Base-by-base conservation (phyloP, 2,797 vertebrate species). In the Dallia pectoralis region DNA sequence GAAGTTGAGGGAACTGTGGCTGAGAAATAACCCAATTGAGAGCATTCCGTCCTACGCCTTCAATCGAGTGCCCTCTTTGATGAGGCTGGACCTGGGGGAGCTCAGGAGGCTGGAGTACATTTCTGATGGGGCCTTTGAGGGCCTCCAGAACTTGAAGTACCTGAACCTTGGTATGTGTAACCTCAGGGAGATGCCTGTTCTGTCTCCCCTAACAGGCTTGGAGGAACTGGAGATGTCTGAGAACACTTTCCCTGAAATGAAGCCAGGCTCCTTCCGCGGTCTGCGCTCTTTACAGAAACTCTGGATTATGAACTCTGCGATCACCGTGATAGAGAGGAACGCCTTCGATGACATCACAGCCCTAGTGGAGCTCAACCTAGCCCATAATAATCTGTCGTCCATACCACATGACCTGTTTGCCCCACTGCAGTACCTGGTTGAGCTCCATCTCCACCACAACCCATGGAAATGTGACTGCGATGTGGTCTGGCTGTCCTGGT, bases 261-360 rank as follows among this genome's bases (percentile, higher is more conserved):
- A 95, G 67, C 97, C 97, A 0, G 95, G 94, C 69, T 95, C 97
- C 47, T 98, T 98, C 88, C 94, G 92, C 12, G 97, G 97, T 66
- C 91, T 99, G 27, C 95, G 94, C 74, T 95, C 95, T 71, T 93
- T 99, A 78, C 96, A 95, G 48, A 99, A 98, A 87, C 93, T 99
- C 19, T 99, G 97, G 97, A 96, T 99, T 85, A 99, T 99, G 97
- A 99, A 97, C 93, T 97, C 97, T 16, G 96, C 94, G 83, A 95
- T 99, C 84, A 94, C 89, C 79, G 85, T 85, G 74, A 97, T 99
- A 40, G 97, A 98, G 84, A 94, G 97, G 33, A 98, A 99, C 78
- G 97, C 97, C 77, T 99, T 99, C 78, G 97, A 99, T 74, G 96
- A 97, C 88, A 94, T 98, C 81, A 95, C 95, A 59, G 95, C 94